Evolutionary conservation across 2,113 vertebrate genomes (phyloP), one percentile per base, ranked within the genome.

Genomic region (Oncorhynchus kisutch): DNA sequence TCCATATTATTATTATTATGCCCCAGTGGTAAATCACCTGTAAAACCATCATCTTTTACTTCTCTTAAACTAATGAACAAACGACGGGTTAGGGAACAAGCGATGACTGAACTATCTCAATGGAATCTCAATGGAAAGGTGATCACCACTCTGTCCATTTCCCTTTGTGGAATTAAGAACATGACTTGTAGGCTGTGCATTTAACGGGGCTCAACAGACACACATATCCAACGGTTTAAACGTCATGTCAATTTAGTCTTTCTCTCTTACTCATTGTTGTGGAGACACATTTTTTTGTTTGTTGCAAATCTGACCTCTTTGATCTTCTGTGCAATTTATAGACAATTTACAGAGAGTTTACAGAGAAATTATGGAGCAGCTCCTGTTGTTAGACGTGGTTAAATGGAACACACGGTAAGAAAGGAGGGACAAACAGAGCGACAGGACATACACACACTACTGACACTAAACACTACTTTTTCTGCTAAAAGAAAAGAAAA

Each of bases 251-350:
- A 68, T 70, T 70, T 84, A 45, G 87, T 74, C 70, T 45, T 48
- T 27, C 2, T 27, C 27, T 27, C 27, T 0, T 27, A 27, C 27
- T 27, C 27, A 27, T 27, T 79, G 67, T 79, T n/a, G 25, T 54
- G 68, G 29, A 62, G 59, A 67, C 51, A 75, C 27, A 70, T 18
- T 82, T n/a, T n/a, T n/a, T n/a, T n/a, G n/a, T n/a, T n/a, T n/a
- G n/a, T n/a, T n/a, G n/a, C n/a, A n/a, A 72, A 77, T 79, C 74
- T 24, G 5, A 71, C 76, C 76, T 70, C 78, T 88, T 85, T 84
- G 83, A 85, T 85, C 87, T 74, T 80, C 70, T 69, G 77, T 68
- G 74, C 85, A 89, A 88, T 88, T 27, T 27, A 27, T 27, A 27
- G 25, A 27, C 2, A 27, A 27, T 27, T 45, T 11, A 34, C 34